A percentile compares a stretch with the other conserved stretches of the same genome.
These are phyloP conservation scores for Falco rusticolus DNA, from an alignment of 2,797 vertebrate genomes.

Conservation along the genomic window DNA sequence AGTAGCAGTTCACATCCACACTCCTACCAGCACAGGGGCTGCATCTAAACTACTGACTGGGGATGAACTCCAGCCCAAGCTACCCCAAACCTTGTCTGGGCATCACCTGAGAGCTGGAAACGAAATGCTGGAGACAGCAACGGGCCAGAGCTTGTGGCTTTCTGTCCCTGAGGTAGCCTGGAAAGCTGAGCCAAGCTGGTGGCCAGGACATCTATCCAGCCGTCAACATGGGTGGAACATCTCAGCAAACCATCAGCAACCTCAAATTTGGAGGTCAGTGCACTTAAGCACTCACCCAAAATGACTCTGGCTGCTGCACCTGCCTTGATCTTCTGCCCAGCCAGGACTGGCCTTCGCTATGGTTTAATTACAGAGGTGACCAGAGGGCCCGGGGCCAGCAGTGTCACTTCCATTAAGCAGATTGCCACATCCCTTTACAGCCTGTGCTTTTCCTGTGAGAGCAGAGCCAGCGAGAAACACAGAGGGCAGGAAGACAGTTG, in stretches of 20 bases:
- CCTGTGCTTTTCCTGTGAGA: background rate
- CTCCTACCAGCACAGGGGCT: rapidly evolving
- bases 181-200: background rate
- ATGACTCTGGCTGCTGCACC: background rate
- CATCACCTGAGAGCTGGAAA: background rate
- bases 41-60: background rate
- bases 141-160: background rate
- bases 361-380: background rate
- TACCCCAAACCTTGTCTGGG: background rate
- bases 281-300: background rate
- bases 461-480: background rate
- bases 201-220: background rate
- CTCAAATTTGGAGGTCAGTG: background rate
- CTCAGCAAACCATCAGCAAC: background rate
- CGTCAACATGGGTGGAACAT: background rate
- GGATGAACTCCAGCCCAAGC: background rate
- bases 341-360: background rate
- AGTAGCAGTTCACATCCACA: background rate
- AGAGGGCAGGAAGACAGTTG: background rate
- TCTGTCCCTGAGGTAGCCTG: background rate
- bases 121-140: background rate
- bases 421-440: background rate
- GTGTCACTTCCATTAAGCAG: background rate
- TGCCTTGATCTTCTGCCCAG: background rate
- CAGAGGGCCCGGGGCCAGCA: background rate